These are phyloP conservation scores for Pseudobourletiella spinata DNA, from an alignment of 1,140 invertebrate genomes.

Conservation along the genomic window DNA sequence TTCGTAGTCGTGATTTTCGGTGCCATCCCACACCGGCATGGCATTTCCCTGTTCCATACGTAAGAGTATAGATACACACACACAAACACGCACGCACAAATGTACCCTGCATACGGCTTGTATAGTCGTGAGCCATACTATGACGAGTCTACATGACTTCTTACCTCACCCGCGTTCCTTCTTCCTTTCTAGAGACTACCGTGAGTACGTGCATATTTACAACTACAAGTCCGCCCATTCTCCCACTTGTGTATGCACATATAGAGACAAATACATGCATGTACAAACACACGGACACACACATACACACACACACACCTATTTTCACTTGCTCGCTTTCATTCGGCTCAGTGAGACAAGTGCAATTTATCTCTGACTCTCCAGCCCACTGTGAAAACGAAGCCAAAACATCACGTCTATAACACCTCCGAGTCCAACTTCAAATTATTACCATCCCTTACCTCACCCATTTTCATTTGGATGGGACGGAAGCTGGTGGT, in stretches of 20 bases:
- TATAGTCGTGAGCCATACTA: no score
- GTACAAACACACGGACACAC: no score
- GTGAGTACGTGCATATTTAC: no score
- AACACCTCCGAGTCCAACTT: conserved; percentile 12
- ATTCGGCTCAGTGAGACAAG: conserved; percentile 4
- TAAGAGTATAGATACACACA: no score
- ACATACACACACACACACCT: no score
- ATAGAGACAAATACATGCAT: no score
- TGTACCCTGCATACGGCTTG: no score
- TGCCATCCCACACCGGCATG: conserved; percentile 10
- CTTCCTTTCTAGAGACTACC: neutral
- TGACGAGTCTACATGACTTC: neutral
- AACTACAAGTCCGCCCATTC: neutral
- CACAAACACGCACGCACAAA: no score
- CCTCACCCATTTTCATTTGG: neutral
- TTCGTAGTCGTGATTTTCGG: conserved; percentile 10
- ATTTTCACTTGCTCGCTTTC: neutral
- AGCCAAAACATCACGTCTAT: conserved; percentile 15
- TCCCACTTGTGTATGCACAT: no score
- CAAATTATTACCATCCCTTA: conserved; percentile 12
- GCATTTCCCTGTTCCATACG: neutral
- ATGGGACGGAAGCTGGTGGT: no score
- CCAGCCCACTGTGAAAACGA: conserved; percentile 13
- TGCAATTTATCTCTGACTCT: conserved; percentile 16
- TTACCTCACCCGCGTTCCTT: no score